Conservation (phyloP, 2,113 vertebrate genomes). For the Psilopsiagon aurifrons region DNA sequence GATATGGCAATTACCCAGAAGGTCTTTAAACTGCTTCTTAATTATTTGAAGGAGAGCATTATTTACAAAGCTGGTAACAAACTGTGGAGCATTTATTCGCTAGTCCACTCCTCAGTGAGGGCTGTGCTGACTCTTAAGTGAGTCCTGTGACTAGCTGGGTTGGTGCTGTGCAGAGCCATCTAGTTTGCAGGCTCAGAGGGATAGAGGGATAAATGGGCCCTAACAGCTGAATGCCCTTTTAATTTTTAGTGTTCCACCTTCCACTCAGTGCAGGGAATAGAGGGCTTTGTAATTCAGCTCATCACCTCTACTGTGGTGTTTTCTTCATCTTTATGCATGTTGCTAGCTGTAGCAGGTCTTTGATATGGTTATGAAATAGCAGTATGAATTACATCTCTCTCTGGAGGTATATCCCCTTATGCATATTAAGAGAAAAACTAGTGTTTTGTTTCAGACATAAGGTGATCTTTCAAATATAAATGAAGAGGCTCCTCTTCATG, state of each 20-base stretch:
- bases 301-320: neutral
- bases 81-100: neutral
- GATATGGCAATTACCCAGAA: neutral
- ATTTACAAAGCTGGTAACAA: neutral
- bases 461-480: neutral
- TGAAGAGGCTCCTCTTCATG: neutral
- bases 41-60: neutral
- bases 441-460: neutral
- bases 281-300: neutral
- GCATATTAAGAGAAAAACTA: neutral
- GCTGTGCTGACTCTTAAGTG: neutral
- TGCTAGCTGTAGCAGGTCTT: neutral
- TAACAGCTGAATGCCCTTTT: neutral
- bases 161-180: neutral
- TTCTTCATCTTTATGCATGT: neutral
- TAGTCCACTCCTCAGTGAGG: neutral
- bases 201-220: neutral
- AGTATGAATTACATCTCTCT: neutral
- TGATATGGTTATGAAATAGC: neutral
- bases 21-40: neutral
- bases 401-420: neutral
- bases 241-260: neutral
- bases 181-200: neutral
- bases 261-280: neutral
- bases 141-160: neutral